Percentiles rank a stretch among this genome's conserved stretches.
Conservation (phyloP, 2,888 invertebrate species). For the Ariolimax columbianus region DNA sequence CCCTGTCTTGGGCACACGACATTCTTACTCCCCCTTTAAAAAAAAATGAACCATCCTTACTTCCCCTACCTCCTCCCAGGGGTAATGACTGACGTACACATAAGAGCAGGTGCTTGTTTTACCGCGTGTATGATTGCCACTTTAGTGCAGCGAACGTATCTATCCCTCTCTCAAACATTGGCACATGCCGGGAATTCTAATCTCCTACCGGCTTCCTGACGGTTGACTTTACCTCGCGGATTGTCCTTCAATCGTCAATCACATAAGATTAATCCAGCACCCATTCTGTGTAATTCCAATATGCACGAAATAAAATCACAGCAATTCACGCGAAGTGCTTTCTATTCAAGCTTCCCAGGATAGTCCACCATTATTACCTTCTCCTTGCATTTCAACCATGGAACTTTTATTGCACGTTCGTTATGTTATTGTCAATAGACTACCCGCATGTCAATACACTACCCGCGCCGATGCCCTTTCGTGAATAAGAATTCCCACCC, state of each 20-base stretch:
- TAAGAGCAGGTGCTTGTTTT: no score
- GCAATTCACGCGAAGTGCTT: background rate
- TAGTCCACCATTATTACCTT: background rate
- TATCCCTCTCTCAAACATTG: background rate
- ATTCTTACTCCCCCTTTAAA: no score
- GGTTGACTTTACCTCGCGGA: background rate
- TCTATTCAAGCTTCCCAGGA: background rate
- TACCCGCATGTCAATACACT: no score
- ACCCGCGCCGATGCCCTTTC: no score
- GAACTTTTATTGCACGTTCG: background rate
- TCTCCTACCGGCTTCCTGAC: background rate
- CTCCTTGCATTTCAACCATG: background rate
- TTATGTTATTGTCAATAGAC: background rate
- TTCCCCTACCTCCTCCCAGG: no score
- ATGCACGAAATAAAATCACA: background rate
- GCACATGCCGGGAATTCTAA: background rate
- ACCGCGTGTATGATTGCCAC: no score
- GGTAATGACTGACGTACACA: no score
- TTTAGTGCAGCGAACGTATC: background rate
- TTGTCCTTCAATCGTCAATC: background rate
- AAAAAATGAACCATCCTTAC: no score
- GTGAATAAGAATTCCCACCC: background rate
- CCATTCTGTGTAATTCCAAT: background rate
- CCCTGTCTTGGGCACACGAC: no score
- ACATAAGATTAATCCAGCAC: background rate